These are phyloP conservation scores for Lissocephala sabroskyi DNA, from an alignment of 2,888 invertebrate species.

Conservation along the genomic window DNA sequence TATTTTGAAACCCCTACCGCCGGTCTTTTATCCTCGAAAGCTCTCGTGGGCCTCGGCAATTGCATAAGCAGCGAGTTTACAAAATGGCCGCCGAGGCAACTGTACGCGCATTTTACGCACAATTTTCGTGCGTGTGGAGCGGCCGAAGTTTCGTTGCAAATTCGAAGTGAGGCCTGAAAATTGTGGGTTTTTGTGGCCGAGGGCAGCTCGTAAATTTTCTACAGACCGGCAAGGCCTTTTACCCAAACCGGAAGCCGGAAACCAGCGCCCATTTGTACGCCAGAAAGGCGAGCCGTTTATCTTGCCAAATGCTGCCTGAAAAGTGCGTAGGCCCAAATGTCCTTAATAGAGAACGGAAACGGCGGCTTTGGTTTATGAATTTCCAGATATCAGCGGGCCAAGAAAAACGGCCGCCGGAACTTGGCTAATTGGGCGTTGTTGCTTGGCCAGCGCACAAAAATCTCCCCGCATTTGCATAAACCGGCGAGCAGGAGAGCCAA, in stretches of 20 bases:
- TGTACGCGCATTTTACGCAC: no score
- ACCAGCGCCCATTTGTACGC: slow-evolving; percentile 61
- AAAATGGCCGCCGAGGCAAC: slow-evolving; percentile 23
- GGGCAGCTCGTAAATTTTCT: slow-evolving; percentile 47
- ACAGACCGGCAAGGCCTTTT: slow-evolving; percentile 28
- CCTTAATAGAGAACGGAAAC: slow-evolving; percentile 60
- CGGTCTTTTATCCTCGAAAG: no score
- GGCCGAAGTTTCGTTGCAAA: not conserved
- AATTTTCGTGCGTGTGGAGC: slow-evolving; percentile 29
- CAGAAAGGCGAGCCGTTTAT: slow-evolving; percentile 44
- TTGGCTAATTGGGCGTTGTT: slow-evolving; percentile 41
- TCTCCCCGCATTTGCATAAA: slow-evolving; percentile 47
- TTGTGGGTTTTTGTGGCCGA: slow-evolving; percentile 32
- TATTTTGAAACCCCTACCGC: slow-evolving; percentile 14
- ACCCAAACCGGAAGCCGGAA: slow-evolving; percentile 49
- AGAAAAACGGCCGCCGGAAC: slow-evolving; percentile 34
- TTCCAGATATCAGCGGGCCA: slow-evolving; percentile 16
- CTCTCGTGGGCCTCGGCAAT: no score
- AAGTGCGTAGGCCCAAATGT: slow-evolving; percentile 31
- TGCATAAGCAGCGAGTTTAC: slow-evolving; percentile 33
- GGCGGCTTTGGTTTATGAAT: slow-evolving; percentile 50
- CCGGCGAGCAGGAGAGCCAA: not conserved
- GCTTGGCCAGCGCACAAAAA: not conserved
- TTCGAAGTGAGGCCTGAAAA: slow-evolving; percentile 22
- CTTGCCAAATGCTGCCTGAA: slow-evolving; percentile 35